These are phyloP conservation scores for Diarsia rubi DNA, from an alignment of 2,888 invertebrate species.

Conservation along the genomic window DNA sequence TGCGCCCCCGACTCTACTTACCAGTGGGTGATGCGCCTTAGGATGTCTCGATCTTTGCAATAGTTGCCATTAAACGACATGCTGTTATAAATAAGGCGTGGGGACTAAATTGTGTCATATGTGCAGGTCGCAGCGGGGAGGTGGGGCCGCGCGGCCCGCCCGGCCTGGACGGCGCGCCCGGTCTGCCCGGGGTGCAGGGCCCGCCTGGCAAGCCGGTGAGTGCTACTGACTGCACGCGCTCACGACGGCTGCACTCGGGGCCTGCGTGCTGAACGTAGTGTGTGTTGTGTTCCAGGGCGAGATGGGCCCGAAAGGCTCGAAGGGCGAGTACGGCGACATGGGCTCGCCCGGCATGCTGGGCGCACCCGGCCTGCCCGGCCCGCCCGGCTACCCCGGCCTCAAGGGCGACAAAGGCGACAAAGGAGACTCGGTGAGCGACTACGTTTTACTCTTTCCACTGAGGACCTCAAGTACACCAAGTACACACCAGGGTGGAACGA, in stretches of 20 bases:
- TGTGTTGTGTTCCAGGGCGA: slow-evolving; percentile 91
- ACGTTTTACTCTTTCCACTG: neutral
- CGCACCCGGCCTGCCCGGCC: slow-evolving; percentile 96
- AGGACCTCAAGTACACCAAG: too few species aligned
- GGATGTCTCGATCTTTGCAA: neutral
- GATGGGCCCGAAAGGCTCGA: slow-evolving; percentile 96
- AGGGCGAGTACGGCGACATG: slow-evolving; percentile 97
- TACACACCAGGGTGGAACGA: too few species aligned
- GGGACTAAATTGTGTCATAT: slow-evolving; percentile 56
- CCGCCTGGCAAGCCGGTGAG: slow-evolving; percentile 96
- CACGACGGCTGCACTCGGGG: neutral
- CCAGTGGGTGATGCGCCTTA: too few species aligned
- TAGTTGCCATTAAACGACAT: neutral
- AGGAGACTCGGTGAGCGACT: slow-evolving; percentile 96
- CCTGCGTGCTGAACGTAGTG: neutral
- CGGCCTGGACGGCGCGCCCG: slow-evolving; percentile 94
- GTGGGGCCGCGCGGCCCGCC: slow-evolving; percentile 94
- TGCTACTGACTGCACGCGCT: slow-evolving; percentile 13
- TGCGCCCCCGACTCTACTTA: too few species aligned
- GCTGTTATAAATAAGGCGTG: neutral
- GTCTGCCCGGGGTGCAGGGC: slow-evolving; percentile 96
- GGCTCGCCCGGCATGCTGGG: slow-evolving; percentile 98
- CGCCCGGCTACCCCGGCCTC: slow-evolving; percentile 96
- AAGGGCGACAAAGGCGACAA: slow-evolving; percentile 98
- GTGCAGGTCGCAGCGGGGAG: slow-evolving; percentile 93